phyloP scores from a whole-genome alignment of 1,140 invertebrate genomes.

The Mylabris phalerata region DNA sequence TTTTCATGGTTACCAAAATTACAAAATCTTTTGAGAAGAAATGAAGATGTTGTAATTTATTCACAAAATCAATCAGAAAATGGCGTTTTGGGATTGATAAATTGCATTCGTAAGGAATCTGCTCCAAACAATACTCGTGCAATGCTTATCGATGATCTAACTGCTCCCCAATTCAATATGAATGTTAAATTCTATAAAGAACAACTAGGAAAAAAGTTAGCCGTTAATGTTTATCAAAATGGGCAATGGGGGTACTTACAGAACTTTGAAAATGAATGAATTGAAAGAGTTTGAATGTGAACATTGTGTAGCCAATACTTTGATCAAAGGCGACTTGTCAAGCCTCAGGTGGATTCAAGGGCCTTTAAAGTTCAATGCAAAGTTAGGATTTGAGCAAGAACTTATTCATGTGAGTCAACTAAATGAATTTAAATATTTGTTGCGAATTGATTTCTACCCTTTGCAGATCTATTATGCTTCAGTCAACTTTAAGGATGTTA shows the following conservation, averaged over 20 bases:
- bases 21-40: too few relatives aligned
- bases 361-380: conserved; percentile 89
- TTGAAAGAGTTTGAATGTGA: conserved; percentile 41
- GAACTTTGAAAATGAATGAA: conserved; percentile 24
- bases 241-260: conserved; percentile 58
- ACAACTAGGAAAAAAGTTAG: conserved; percentile 54
- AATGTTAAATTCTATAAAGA: conserved; percentile 50
- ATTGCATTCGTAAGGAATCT: too few relatives aligned
- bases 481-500: background rate
- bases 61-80: too few relatives aligned
- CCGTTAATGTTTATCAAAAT: conserved; percentile 58
- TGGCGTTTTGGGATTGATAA: too few relatives aligned
- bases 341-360: conserved; percentile 82
- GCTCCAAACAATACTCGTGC: too few relatives aligned
- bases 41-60: too few relatives aligned
- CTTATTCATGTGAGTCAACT: conserved; percentile 14
- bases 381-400: conserved; percentile 68
- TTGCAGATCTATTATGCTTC: conserved; percentile 48
- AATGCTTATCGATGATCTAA: too few relatives aligned
- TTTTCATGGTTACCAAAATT: too few relatives aligned
- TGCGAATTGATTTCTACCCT: conserved; percentile 62
- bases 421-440: too few relatives aligned
- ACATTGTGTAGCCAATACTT: conserved; percentile 73
- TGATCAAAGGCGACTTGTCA: conserved; percentile 75
- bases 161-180: too few relatives aligned